Evolutionary conservation across 2,113 vertebrate species (phyloP).

Genomic region (Chinchilla lanigera): DNA sequence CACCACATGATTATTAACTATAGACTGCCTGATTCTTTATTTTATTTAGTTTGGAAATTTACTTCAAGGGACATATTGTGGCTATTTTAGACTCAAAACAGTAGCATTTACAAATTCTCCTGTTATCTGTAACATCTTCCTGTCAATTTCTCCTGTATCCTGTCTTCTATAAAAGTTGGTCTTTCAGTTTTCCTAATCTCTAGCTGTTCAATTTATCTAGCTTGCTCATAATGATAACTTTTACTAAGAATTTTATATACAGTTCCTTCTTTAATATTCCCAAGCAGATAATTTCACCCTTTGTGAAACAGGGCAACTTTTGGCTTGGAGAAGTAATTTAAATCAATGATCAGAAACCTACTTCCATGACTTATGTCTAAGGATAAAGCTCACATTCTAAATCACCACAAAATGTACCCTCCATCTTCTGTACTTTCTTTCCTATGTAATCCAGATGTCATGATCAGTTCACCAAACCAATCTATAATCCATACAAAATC

Average conservation of each 20-base stretch:
- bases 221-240: neutral
- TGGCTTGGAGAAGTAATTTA: neutral
- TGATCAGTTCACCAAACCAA: neutral
- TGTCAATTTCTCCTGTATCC: neutral
- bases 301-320: neutral
- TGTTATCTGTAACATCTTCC: neutral
- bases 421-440: neutral
- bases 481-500: neutral
- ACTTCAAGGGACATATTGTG: neutral
- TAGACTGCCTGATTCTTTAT: neutral
- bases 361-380: neutral
- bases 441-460: neutral
- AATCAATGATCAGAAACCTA: neutral
- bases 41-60: neutral
- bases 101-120: neutral
- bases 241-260: neutral
- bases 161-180: neutral
- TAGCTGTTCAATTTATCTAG: neutral
- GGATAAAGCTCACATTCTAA: neutral
- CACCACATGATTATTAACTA: rapidly evolving
- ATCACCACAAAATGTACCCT: neutral
- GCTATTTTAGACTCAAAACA: neutral
- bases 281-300: neutral
- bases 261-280: neutral
- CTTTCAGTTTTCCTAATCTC: neutral